Evolutionary conservation across 1,140 invertebrate species (phyloP).

Genomic region (Nasonia vitripennis): DNA sequence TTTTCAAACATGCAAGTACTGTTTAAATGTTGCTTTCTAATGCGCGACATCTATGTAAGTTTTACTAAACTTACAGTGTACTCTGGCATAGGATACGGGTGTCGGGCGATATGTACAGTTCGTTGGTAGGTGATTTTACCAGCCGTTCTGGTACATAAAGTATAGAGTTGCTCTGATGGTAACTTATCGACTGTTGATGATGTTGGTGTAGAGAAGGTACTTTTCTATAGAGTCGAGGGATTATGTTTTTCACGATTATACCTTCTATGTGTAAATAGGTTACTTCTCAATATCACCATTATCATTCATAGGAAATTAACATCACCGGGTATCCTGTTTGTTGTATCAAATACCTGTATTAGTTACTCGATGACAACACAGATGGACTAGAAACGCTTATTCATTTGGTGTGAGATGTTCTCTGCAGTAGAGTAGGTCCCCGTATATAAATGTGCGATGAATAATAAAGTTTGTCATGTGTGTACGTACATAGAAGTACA

Average conservation of each 20-base stretch:
- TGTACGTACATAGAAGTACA: neutral
- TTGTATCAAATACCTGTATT: no score
- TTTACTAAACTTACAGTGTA: neutral
- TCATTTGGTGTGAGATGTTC: neutral
- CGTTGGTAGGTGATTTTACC: neutral
- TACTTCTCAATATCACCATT: neutral
- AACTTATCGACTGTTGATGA: conserved; percentile 39
- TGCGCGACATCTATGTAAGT: no score
- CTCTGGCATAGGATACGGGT: neutral
- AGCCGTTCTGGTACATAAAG: neutral
- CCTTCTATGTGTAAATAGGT: neutral
- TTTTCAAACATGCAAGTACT: no score
- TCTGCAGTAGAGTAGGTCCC: neutral
- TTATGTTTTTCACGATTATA: neutral
- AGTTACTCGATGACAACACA: neutral
- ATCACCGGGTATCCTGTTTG: no score
- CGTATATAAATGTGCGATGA: no score
- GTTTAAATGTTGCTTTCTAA: no score
- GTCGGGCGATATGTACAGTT: no score
- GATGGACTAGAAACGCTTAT: neutral
- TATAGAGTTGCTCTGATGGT: conserved; percentile 14
- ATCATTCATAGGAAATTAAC: neutral
- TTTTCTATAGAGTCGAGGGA: neutral
- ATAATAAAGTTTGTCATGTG: no score
- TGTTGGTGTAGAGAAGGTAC: neutral